Evolutionary conservation across 2,113 vertebrate genomes (phyloP).

Genomic region (Dipodomys spectabilis): DNA sequence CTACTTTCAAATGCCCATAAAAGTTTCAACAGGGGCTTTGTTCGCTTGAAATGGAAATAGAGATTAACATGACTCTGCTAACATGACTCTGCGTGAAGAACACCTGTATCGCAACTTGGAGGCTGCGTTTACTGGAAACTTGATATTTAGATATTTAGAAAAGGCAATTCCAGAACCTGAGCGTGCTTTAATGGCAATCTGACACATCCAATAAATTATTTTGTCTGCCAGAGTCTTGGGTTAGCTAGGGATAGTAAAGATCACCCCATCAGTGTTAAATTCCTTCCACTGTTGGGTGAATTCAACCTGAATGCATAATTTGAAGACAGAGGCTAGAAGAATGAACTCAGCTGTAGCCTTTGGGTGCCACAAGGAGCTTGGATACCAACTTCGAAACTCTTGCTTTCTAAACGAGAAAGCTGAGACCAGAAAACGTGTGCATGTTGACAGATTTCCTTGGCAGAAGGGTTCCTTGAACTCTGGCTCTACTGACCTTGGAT

Average conservation of each 20-base stretch:
- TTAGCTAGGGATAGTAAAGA: neutral
- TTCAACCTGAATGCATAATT: neutral
- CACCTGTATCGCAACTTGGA: neutral
- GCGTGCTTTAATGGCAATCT: neutral
- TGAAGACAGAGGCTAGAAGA: neutral
- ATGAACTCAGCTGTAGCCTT: neutral
- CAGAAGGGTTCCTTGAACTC: neutral
- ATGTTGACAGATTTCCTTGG: neutral
- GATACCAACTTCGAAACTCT: neutral
- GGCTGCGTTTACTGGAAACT: neutral
- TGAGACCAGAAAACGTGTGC: neutral
- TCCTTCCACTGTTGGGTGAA: neutral
- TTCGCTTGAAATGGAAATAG: neutral
- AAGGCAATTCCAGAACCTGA: neutral
- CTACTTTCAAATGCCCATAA: neutral
- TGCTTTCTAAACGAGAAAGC: neutral
- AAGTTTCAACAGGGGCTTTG: neutral
- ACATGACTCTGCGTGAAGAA: neutral
- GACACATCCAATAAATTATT: neutral
- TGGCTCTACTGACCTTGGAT: neutral
- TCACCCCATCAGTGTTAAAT: neutral
- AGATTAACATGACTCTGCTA: neutral
- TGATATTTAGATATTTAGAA: neutral
- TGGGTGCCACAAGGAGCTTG: neutral
- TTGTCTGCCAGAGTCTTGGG: neutral